These are phyloP conservation scores for Xanthia togata DNA, from an alignment of 2,888 invertebrate genomes.

Conservation along the genomic window DNA sequence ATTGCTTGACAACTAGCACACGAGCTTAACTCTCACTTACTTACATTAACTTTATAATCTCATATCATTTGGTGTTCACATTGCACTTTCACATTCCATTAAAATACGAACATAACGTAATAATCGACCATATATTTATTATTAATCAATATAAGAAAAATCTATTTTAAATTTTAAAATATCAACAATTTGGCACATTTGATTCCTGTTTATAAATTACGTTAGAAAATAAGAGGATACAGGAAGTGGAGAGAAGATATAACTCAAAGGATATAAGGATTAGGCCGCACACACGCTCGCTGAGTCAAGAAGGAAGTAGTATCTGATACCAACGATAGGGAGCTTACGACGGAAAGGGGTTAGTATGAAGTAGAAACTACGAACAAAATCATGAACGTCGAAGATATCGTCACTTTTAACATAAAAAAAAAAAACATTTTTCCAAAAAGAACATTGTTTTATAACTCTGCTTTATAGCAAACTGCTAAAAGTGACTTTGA, in stretches of 20 bases:
- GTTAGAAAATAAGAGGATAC: slow-evolving; percentile 71
- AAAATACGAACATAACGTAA: slow-evolving; percentile 72
- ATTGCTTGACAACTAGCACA: slow-evolving; percentile 69
- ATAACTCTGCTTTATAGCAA: neutral
- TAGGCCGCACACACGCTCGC: slow-evolving; percentile 60
- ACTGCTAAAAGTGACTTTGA: slow-evolving; percentile 21
- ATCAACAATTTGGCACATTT: slow-evolving; percentile 89
- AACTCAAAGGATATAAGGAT: slow-evolving; percentile 54
- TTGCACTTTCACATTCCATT: slow-evolving; percentile 78
- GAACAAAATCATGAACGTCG: neutral
- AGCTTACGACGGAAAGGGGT: neutral
- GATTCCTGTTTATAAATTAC: slow-evolving; percentile 83
- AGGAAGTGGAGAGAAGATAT: slow-evolving; percentile 63
- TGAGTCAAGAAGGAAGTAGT: slow-evolving; percentile 42
- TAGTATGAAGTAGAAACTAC: neutral
- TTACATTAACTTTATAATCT: slow-evolving; percentile 69
- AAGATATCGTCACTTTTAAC: slow-evolving; percentile 12
- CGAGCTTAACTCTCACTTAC: slow-evolving; percentile 74
- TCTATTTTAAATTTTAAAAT: slow-evolving; percentile 77
- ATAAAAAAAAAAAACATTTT: no score
- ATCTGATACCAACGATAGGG: slow-evolving; percentile 39
- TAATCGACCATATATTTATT: slow-evolving; percentile 69
- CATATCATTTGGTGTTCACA: slow-evolving; percentile 85
- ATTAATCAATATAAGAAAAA: slow-evolving; percentile 79
- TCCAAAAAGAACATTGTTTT: neutral